Conservation (phyloP, 2,113 vertebrate genomes). For the Cyanoramphus novaezelandiae region DNA sequence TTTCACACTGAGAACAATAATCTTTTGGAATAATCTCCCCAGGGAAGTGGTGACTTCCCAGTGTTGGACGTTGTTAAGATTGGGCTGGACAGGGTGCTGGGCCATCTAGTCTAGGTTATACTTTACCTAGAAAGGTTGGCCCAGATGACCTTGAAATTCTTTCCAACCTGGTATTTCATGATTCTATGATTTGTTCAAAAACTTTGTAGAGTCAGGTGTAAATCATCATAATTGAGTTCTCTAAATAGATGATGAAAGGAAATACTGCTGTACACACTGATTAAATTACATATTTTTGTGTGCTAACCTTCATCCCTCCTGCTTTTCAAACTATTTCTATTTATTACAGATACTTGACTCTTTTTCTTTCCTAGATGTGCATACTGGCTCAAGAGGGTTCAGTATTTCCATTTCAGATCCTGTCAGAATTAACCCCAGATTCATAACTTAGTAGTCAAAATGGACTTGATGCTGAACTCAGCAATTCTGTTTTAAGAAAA, state of each 20-base stretch:
- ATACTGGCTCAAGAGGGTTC: background rate
- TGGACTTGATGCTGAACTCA: background rate
- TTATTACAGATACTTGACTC: background rate
- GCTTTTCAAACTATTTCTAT: background rate
- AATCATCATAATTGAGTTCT: background rate
- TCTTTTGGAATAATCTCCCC: background rate
- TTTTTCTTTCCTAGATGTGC: background rate
- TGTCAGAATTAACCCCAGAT: conserved; percentile 1
- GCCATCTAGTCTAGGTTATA: background rate
- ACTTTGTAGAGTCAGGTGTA: background rate
- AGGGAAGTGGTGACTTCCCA: background rate
- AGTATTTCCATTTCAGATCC: background rate
- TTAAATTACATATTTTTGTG: background rate
- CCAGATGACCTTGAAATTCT: background rate
- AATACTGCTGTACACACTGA: background rate
- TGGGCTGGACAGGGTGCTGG: background rate
- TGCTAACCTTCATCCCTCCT: background rate
- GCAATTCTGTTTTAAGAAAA: background rate
- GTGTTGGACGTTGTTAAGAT: background rate
- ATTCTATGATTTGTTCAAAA: background rate
- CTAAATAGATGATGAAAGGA: background rate
- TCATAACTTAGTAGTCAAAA: background rate
- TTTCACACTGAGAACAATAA: background rate
- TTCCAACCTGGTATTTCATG: background rate
- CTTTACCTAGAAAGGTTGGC: background rate